Evolutionary conservation across 2,113 vertebrate genomes (phyloP), one percentile per base, ranked within the genome.

Genomic region (Corythoichthys intestinalis): DNA sequence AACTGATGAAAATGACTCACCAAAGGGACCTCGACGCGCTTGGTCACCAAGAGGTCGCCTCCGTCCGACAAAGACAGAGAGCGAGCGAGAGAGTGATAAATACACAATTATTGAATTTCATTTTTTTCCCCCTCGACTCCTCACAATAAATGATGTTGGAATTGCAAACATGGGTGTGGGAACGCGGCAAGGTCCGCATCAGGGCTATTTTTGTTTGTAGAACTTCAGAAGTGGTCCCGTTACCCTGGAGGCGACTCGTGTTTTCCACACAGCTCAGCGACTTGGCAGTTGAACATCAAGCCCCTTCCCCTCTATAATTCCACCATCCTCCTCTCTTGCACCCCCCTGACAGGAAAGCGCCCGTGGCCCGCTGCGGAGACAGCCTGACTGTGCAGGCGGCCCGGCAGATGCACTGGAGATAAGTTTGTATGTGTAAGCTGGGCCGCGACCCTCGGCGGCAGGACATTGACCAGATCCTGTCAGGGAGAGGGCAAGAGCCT

Each of bases 391-490:
- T 91, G 93, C 94, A 94, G 96, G 95, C 96, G 88, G 93, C 94
- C 87, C 79, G 86, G 95, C 95, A 96, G 94, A 94, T 91, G 92
- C 87, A 93, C 93, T 93, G 93, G 88, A 97, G 96, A 99, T 98
- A 98, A 97, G 94, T 97, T 95, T 97, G 96, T 96, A 93, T 96
- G 95, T 92, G 93, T 95, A 96, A 97, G 96, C 95, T 86, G 80
- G 96, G 96, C 94, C 94, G 85, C 93, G 94, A 97, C 95, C 96
- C 95, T 91, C 94, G 85, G 94, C 93, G 74, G 94, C 95, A 95
- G 96, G 95, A 99, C 96, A 96, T 92, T 98, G 96, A 96, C 95
- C 97, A 99, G 97, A 96, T 94, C 94, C 96, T 97, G 96, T 97
- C 96, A 95, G 93, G 78, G 86, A 93, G 91, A 94, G 96, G 94